A percentile compares a stretch with the other conserved stretches of the same genome.
Conservation (phyloP, 1,140 invertebrate species). For the Drosophila grimshawi region DNA sequence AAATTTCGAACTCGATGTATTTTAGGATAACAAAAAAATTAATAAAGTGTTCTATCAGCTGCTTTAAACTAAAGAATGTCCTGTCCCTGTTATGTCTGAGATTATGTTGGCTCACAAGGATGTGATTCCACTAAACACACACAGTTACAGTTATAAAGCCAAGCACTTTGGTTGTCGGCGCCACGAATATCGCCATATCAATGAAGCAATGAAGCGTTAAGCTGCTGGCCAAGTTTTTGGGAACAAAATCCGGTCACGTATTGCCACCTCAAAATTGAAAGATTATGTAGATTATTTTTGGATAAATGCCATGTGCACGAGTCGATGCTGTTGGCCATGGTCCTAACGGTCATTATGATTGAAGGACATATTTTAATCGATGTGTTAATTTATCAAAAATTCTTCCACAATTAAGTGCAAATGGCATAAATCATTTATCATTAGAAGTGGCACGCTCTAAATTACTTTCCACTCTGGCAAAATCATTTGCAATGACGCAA, state of each 20-base stretch:
- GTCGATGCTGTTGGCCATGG: background rate
- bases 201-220: conserved; percentile 33
- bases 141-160: background rate
- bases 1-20: background rate
- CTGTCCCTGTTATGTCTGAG: no score
- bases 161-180: background rate
- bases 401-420: conserved; percentile 18
- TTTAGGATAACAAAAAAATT: background rate
- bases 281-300: conserved; percentile 47
- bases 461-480: conserved; percentile 24
- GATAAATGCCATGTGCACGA: conserved; percentile 48
- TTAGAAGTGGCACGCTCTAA: conserved; percentile 18
- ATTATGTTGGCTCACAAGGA: no score
- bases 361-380: conserved; percentile 26
- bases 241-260: conserved; percentile 38
- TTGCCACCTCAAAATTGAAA: conserved; percentile 49
- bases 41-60: background rate
- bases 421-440: conserved; percentile 35
- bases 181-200: conserved; percentile 57
- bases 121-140: no score
- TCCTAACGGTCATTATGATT: conserved; percentile 7
- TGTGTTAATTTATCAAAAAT: conserved; percentile 32
- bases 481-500: conserved; percentile 32
- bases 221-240: conserved; percentile 56
- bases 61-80: background rate